These are phyloP conservation scores for Azorinus chamasolen DNA, from an alignment of 2,888 invertebrate species.

Conservation along the genomic window DNA sequence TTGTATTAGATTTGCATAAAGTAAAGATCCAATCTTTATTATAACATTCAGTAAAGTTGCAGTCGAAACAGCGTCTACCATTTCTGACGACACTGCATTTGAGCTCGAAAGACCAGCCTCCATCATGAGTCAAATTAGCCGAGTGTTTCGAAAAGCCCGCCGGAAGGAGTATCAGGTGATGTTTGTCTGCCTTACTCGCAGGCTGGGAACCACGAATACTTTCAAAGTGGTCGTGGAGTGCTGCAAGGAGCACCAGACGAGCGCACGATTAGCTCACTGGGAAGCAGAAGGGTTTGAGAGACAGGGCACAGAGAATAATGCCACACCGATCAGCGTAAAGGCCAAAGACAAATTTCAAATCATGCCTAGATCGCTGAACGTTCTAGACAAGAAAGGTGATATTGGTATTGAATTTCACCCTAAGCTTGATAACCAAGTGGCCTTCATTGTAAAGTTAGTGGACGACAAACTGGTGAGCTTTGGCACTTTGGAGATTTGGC, in stretches of 20 bases:
- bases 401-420: conserved; percentile 37
- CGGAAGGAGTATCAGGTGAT: conserved; percentile 33
- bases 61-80: conserved; percentile 6
- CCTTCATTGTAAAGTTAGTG: conserved; percentile 1
- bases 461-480: no score
- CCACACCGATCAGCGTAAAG: neutral
- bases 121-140: conserved; percentile 29
- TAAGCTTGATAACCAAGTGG: conserved; percentile 22
- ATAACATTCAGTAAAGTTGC: conserved; percentile 35
- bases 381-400: neutral
- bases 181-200: conserved; percentile 29
- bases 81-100: neutral
- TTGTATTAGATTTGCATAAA: no score
- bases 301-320: conserved; percentile 7
- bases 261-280: conserved; percentile 8
- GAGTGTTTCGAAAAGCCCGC: conserved; percentile 34
- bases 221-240: conserved; percentile 35
- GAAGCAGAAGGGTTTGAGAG: conserved; percentile 35
- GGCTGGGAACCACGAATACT: conserved; percentile 45
- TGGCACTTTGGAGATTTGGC: no score
- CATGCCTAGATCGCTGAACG: neutral
- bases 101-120: conserved; percentile 20
- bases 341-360: conserved; percentile 12
- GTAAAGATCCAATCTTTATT: no score
- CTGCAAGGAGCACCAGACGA: conserved; percentile 30